Evolutionary conservation across 1,140 invertebrate genomes (phyloP).

Genomic region (Nephila pilipes): DNA sequence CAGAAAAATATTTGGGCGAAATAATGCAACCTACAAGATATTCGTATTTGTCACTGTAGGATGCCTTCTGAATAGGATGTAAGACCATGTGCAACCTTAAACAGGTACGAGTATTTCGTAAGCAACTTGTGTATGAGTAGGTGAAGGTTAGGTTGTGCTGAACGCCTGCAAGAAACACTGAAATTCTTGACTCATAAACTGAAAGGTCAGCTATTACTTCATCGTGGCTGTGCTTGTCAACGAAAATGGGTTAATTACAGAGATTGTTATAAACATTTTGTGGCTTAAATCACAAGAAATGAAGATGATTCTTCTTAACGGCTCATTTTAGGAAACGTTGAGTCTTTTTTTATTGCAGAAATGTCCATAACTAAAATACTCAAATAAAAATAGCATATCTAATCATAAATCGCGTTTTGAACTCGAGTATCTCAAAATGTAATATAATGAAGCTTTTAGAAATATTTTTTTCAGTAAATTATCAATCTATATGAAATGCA

Average conservation of each 20-base stretch:
- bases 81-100: neutral
- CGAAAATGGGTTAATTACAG: constrained; percentile 42
- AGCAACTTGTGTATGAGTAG: neutral
- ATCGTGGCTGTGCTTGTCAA: neutral
- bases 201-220: constrained; percentile 36
- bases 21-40: constrained; percentile 3
- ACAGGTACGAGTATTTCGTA: neutral
- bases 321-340: neutral
- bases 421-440: neutral
- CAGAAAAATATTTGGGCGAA: constrained; percentile 1
- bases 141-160: constrained; percentile 18
- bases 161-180: neutral
- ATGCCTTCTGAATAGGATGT: constrained; percentile 6
- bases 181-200: constrained; percentile 31
- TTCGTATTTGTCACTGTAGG: constrained; percentile 9
- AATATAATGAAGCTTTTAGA: too few relatives aligned
- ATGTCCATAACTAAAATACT: too few relatives aligned
- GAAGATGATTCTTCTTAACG: neutral
- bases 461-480: too few relatives aligned
- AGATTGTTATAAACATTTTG: constrained; percentile 1
- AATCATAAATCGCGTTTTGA: neutral
- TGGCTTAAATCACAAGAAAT: neutral
- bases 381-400: too few relatives aligned
- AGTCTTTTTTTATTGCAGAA: too few relatives aligned
- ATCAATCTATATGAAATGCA: too few relatives aligned